Evolutionary conservation across 2,888 invertebrate genomes (phyloP).

Genomic region (Conops quadrifasciatus): DNA sequence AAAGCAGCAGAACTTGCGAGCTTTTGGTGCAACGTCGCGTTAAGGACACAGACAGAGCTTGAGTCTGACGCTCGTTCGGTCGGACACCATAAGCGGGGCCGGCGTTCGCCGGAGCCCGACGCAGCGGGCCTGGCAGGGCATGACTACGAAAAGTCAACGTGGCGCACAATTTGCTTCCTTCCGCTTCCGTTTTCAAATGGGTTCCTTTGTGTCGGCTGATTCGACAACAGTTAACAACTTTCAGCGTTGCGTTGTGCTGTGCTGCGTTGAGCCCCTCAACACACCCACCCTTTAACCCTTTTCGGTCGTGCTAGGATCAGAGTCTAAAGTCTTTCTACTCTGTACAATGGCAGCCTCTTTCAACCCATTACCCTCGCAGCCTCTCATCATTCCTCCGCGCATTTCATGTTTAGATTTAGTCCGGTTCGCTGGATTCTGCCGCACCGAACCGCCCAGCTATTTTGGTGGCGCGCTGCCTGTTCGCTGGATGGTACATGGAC

Average conservation of each 20-base stretch:
- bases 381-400: not conserved
- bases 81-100: not conserved
- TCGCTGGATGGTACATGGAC: not conserved
- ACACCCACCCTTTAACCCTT: constrained; percentile 2
- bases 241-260: constrained; percentile 4
- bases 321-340: not conserved
- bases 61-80: not conserved
- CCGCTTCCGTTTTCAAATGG: constrained; percentile 42
- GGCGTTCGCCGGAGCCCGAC: not conserved
- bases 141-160: constrained; percentile 42
- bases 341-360: not conserved
- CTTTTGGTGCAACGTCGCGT: not conserved
- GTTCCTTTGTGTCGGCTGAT: constrained; percentile 34
- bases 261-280: no score
- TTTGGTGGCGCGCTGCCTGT: not conserved
- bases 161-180: constrained; percentile 45
- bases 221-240: constrained; percentile 39
- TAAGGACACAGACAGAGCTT: not conserved
- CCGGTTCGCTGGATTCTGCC: not conserved
- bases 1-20: not conserved
- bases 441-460: constrained; percentile 6
- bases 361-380: not conserved
- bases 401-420: no score
- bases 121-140: no score
- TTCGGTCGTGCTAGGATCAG: not conserved